phyloP scores from a whole-genome alignment of 2,797 vertebrate genomes.

The Onychomys arenicola region DNA sequence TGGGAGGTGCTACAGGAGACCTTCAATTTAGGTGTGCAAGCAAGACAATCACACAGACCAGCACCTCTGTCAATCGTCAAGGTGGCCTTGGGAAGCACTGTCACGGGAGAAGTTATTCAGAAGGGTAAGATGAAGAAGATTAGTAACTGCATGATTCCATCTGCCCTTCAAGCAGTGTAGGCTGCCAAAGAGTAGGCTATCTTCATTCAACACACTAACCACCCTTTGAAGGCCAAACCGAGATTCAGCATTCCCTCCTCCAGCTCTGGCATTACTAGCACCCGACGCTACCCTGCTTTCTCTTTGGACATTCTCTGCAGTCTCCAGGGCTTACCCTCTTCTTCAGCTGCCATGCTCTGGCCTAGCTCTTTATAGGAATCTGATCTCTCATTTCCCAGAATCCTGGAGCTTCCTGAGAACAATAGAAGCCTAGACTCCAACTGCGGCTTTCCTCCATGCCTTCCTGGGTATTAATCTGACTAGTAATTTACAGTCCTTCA shows the following conservation, averaged over 20 bases:
- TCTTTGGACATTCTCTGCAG: not conserved
- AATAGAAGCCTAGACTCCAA: conserved; percentile 36
- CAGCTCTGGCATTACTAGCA: not conserved
- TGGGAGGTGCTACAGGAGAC: not conserved
- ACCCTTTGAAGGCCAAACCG: not conserved
- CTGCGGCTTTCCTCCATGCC: conserved; percentile 50
- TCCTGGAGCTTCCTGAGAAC: conserved; percentile 50
- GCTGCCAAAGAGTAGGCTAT: not conserved
- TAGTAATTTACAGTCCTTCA: conserved; percentile 79
- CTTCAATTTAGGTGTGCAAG: not conserved
- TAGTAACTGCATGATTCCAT: not conserved
- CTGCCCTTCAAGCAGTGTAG: not conserved
- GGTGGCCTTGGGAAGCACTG: not conserved
- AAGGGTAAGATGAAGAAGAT: not conserved
- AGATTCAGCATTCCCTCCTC: not conserved
- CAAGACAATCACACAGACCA: not conserved
- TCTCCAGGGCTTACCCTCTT: not conserved
- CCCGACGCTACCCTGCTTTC: not conserved
- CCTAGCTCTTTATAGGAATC: not conserved
- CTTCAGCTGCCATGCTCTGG: not conserved
- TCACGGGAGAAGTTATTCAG: not conserved
- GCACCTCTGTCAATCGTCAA: not conserved
- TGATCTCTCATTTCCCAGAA: not conserved
- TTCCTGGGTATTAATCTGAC: conserved; percentile 38
- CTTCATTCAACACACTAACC: not conserved